Base-by-base conservation (phyloP, 2,888 invertebrate genomes). In the Coenonympha arcania region DNA sequence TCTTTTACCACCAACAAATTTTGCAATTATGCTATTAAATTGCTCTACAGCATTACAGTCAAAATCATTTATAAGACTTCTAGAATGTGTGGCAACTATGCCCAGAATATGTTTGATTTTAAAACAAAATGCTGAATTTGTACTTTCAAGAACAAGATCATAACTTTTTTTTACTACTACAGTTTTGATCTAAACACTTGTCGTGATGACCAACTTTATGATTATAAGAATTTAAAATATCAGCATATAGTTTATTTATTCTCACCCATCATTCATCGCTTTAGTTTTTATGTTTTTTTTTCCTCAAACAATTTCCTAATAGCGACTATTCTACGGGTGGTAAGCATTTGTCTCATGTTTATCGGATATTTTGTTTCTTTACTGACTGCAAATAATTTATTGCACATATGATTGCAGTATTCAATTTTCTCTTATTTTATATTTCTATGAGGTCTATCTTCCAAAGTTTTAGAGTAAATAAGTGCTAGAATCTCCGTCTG, bases 361-460 rank as follows among this genome's bases (percentile, higher is more conserved):
- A 37, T n/a, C 19, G 22, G 19, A 30, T 45, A 50, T 40, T 43
- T 49, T 3, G 47, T 54, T 4, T 53, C 53, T 19, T 44, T 46
- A 4, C 11, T 18, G 4, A 53, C 20, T 8, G 19, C 30, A 34
- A 46, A 39, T n/a, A 54, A 18, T 47, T 51, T 55, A 26, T 55
- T 46, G 13, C 48, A 55, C 4, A 51, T 47, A 16, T 48, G 51
- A 22, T 54, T 54, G 11, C 51, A 28, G 31, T 51, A 54, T 48
- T 54, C 54, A 5, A 54, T 20, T 42, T 54, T 54, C 31, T 54
- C 54, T 20, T 50, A 47, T 2, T 50, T 47, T n/a, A 39, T 16
- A 28, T 26, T 16, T 15, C 13, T 8, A 40, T 40, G 13, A 26
- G n/a, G 24, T 11, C 11, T 13, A 4, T 24, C 40, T 24, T 40